Base-by-base conservation (phyloP, 2,797 vertebrate species). In the Todus mexicanus region DNA sequence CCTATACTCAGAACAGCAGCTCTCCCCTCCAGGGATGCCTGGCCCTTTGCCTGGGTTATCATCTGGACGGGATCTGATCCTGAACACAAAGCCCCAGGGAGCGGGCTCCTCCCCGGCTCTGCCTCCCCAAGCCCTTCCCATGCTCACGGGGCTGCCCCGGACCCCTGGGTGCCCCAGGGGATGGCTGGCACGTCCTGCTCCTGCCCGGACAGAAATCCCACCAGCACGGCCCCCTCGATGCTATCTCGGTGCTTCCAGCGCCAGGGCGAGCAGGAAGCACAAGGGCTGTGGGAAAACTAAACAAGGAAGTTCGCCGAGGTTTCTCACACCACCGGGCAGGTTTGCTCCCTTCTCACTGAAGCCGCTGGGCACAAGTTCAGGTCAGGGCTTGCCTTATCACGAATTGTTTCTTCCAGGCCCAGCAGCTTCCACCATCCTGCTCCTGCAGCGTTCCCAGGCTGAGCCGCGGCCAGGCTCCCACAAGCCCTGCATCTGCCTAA, bases 241-340 rank as follows among this genome's bases (percentile, higher is more conserved):
- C 93, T 95, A 92, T 95, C 96, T 94, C 6, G 1, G 79, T 37
- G 5, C 87, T 94, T 87, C 89, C 96, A 95, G 84, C 4, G 0
- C 70, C 12, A 1, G 82, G 88, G 79, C 18, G 21, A 87, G 94
- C 93, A 93, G 95, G 95, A 95, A 96, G 84, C 76, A 9, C 87
- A 15, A 6, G 82, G 90, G 96, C 94, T 95, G 93, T 96, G 95
- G 95, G 96, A 96, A 96, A 96, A 88, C 93, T 91, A 95, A 95
- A 95, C 90, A 93, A 81, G 92, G 95, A 95, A 96, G 93, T 63
- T 40, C 2, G 40, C 60, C 1, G 3, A 92, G 89, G 89, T 78
- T 92, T 95, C 95, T 94, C 93, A 89, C 90, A 89, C 84, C 92
- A 37, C 56, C 1, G 5, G 43, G 84, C 51, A 87, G 90, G 90